A percentile compares a stretch with the other conserved stretches of the same genome.
phyloP scores from a whole-genome alignment of 2,888 invertebrate species.

The Diadromus collaris region DNA sequence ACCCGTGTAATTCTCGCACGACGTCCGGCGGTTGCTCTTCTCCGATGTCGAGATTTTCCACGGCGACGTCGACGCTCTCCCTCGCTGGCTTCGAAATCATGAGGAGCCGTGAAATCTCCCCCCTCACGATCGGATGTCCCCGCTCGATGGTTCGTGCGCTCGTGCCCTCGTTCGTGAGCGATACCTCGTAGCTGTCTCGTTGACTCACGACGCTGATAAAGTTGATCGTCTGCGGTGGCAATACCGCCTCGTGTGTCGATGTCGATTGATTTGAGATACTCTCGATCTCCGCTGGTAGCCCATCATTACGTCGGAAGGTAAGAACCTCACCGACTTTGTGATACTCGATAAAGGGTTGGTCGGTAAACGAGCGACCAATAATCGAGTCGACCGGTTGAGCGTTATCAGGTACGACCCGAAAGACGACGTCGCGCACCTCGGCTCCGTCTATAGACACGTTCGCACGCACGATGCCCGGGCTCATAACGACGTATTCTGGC shows the following conservation, averaged over 20 bases:
- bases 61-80: neutral
- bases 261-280: neutral
- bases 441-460: neutral
- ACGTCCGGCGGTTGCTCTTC: neutral
- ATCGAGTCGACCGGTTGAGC: neutral
- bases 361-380: constrained; percentile 15
- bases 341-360: neutral
- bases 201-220: neutral
- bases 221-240: neutral
- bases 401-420: constrained; percentile 6
- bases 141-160: neutral
- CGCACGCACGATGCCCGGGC: neutral
- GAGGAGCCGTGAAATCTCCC: neutral
- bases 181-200: neutral
- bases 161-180: neutral
- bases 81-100: neutral
- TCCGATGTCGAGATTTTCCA: neutral
- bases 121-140: neutral
- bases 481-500: neutral
- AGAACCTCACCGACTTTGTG: neutral
- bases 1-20: neutral
- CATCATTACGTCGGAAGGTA: neutral
- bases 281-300: no score
- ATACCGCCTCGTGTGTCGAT: neutral
- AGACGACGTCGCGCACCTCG: neutral